Evolutionary conservation across 2,797 vertebrate species (phyloP), one percentile per base, ranked within the genome.

Genomic region (Glyptemys insculpta): DNA sequence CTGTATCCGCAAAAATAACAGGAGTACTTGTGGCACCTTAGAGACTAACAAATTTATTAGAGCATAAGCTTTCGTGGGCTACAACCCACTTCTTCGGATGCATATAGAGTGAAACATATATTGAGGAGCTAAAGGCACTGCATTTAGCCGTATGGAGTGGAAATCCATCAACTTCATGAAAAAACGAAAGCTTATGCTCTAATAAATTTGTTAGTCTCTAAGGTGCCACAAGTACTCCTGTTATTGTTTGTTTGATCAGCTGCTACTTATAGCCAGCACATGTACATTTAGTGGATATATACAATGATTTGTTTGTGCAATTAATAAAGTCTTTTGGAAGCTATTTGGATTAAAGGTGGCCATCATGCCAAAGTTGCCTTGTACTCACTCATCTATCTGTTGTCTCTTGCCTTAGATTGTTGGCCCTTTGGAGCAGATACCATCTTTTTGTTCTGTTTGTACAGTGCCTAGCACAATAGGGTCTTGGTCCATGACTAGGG

Each of bases 331-430:
- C 34, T 56, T 86, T 84, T 54, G 72, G 53, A 23, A 85, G 47
- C 44, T 11, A 47, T 0, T 0, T 12, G 50, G 19, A 62, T n/a
- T 19, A 83, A 79, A 72, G 7, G 27, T 2, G 72, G 85, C 2
- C 50, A n/a, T 50, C 79, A 12, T 10, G 5, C 41, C 50, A 34
- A 18, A 53, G 6, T n/a, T 94, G 86, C 54, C 41, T 83, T 74
- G 54, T 56, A 72, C 10, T 25, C 25, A 11, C 5, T 74, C 41
- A 41, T n/a, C 11, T 79, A 6, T 49, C 56, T 76, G 25, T 44
- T 3, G 59, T n/a, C 59, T 18, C 15, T 65, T n/a, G 16, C n/a
- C 31, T 62, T 62, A 65, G 31, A 65, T 16, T 65, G 59, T 65
- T 34, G n/a, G 31, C 59, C 18, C 34, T 65, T 34, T 62, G 31